These are phyloP conservation scores for Harmothoe impar DNA, from an alignment of 2,888 invertebrate species.

Conservation along the genomic window DNA sequence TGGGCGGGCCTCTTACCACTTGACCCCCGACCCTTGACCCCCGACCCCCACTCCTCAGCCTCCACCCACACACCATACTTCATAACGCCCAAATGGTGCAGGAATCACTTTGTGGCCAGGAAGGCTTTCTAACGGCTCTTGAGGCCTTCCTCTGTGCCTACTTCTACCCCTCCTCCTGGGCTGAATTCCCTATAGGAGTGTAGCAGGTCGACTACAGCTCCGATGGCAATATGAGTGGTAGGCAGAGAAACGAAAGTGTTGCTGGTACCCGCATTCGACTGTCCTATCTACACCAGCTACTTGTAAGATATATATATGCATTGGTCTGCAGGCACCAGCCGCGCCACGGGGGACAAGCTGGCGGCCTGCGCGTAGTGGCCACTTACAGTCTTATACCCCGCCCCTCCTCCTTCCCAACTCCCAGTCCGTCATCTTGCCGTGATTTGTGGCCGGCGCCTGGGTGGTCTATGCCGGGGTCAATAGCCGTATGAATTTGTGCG, in stretches of 20 bases:
- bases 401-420: not conserved
- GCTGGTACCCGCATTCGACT: not conserved
- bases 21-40: constrained; percentile 28
- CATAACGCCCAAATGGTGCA: constrained; percentile 18
- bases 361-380: too few relatives aligned
- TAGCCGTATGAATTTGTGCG: constrained; percentile 58
- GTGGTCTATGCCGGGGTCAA: constrained; percentile 59
- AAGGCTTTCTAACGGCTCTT: not conserved
- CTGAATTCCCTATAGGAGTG: not conserved
- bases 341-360: too few relatives aligned
- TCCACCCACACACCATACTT: not conserved
- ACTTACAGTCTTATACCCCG: not conserved
- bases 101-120: constrained; percentile 35
- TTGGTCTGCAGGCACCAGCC: too few relatives aligned
- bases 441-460: constrained; percentile 50
- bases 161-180: not conserved
- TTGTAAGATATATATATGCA: not conserved
- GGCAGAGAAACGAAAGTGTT: not conserved
- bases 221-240: not conserved
- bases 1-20: constrained; percentile 16
- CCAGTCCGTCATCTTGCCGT: not conserved
- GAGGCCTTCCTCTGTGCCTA: too few relatives aligned
- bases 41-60: constrained; percentile 18
- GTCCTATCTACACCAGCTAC: not conserved
- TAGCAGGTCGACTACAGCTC: too few relatives aligned